Base-by-base conservation (phyloP, 2,113 vertebrate genomes). In the Malurus melanocephalus region DNA sequence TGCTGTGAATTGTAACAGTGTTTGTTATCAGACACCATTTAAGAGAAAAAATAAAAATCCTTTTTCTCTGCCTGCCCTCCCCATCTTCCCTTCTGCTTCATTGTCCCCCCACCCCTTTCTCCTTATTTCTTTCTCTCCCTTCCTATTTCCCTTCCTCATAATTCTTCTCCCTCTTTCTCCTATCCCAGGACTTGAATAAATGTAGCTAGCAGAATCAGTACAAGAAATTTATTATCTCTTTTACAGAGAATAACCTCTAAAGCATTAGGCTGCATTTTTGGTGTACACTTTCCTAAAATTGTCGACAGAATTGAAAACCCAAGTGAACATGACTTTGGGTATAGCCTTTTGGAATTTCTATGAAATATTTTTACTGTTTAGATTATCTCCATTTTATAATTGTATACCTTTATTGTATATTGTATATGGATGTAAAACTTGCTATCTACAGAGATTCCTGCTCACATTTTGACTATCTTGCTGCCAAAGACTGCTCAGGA, bases 401-500 rank as follows among this genome's bases (percentile, higher is more conserved):
- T 15, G n/a, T 80, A 27, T 82, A 53, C 74, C 38, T 38, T 38
- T 38, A 38, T 38, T 38, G 38, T 11, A 38, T 38, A 11, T 38
- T 38, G 38, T 38, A 49, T 33, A 20, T 60, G 45, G 14, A 62
- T 74, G 7, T 48, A 84, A 78, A 78, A 33, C 18, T 64, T 12
- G 6, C 46, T 77, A 16, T 83, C 60, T 61, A 88, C 40, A 91
- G 76, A 88, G 56, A 85, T 94, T 93, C 53, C 72, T 76, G 45
- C 38, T 92, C 72, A 46, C 7, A 20, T 82, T 77, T 92, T 85
- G 69, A 19, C 17, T 66, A 21, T 65, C 33, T 60, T 82, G 23
- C 43, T 88, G 65, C 48, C 86, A 74, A 75, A 76, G 45, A 40
- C 68, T 84, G 16, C n/a, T 64, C 30, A 56, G 84, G 57, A 85